Evolutionary conservation across 2,888 invertebrate genomes (phyloP).

Genomic region (Hermodice carunculata): DNA sequence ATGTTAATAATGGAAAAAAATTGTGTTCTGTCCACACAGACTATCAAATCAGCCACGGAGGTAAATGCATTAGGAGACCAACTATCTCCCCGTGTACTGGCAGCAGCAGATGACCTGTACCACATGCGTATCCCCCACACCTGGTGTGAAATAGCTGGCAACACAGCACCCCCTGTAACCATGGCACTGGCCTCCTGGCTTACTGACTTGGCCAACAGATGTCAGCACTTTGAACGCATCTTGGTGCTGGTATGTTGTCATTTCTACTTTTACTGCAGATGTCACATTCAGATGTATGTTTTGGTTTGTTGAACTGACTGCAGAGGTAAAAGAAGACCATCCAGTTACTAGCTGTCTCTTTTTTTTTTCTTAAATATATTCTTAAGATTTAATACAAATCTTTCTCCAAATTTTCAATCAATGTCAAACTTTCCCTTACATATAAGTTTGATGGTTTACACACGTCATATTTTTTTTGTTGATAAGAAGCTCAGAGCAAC

Average conservation of each 20-base stretch:
- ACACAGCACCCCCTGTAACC: constrained; percentile 63
- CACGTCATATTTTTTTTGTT: too few species aligned
- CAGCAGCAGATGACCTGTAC: constrained; percentile 62
- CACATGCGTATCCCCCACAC: constrained; percentile 62
- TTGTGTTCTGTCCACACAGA: constrained; percentile 41
- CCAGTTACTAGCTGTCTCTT: too few species aligned
- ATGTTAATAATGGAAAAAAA: not conserved
- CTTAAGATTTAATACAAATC: too few species aligned
- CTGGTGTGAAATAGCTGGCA: constrained; percentile 64
- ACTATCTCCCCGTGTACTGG: constrained; percentile 54
- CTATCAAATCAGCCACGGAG: constrained; percentile 63
- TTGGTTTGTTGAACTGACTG: too few species aligned
- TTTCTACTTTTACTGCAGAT: too few species aligned
- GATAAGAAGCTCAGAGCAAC: too few species aligned
- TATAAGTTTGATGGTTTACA: too few species aligned
- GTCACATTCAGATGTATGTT: too few species aligned
- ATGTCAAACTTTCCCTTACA: too few species aligned
- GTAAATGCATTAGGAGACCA: constrained; percentile 59
- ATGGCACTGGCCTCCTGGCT: constrained; percentile 64
- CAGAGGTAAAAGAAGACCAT: too few species aligned
- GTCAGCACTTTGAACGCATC: constrained; percentile 67
- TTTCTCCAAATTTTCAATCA: too few species aligned
- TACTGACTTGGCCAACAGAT: constrained; percentile 59
- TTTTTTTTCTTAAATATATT: too few species aligned
- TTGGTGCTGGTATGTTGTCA: constrained; percentile 55